Evolutionary conservation across 2,797 vertebrate genomes (phyloP), one percentile per base, ranked within the genome.

Genomic region (Spondyliosoma cantharus): DNA sequence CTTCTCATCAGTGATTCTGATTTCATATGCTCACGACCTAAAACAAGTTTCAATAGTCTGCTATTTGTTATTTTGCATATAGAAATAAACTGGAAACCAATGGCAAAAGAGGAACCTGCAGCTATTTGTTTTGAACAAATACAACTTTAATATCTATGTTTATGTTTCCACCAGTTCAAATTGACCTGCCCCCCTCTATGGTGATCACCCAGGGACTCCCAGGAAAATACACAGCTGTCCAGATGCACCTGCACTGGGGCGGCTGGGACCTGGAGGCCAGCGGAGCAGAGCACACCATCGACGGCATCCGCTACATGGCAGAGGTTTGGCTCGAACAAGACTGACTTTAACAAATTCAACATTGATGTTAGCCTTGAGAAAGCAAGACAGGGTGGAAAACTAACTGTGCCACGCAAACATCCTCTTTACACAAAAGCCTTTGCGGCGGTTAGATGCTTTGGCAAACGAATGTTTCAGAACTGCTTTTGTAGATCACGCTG

Each of bases 191-290:
- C 3, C 65, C 94, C 5, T 92, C 86, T 42, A 96, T 98, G 97
- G 49, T 0, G 81, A 92, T 98, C 86, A 93, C 74, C 17, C 74
- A 94, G 8, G 91, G 97, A 0, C 92, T 97, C 0, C 94, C 95
- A 0, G 86, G 86, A 0, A 13, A 27, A 53, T 98, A 96, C 90
- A 94, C 92, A 0, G 96, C 97, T 0, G 86, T 96, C 11, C 97
- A 99, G 93, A 95, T 98, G 96, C 97, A 99, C 81, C 93, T 97
- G 65, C 98, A 99, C 90, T 99, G 98, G 97, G 98, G 97, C 0
- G 96, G 96, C 7, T 93, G 85, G 75, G 93, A 95, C 76, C 82
- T 92, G 24, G 96, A 97, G 89, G 94, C 89, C 79, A 98, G 97
- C 0, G 98, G 97, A 74, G 96, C 97, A 0, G 97, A 99, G 82